Evolutionary conservation across 2,888 invertebrate species (phyloP).

Genomic region (Periphyllus acericola): DNA sequence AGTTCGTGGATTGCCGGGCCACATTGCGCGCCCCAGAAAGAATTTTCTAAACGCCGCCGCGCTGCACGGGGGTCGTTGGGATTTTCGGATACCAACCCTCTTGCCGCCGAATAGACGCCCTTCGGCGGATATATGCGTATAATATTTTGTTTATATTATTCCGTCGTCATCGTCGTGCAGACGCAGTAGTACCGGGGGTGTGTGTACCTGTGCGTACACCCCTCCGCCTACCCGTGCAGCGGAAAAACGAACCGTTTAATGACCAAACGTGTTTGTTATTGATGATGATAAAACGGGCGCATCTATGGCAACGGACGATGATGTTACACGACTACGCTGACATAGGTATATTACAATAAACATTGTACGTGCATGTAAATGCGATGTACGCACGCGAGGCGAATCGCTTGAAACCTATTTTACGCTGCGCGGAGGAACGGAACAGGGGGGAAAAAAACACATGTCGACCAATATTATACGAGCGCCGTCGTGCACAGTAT

Average conservation of each 20-base stretch:
- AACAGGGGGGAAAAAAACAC: too few relatives aligned
- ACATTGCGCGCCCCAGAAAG: too few relatives aligned
- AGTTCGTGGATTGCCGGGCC: too few relatives aligned
- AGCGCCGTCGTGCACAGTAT: too few relatives aligned
- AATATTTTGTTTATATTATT: not conserved
- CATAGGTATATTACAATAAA: not conserved
- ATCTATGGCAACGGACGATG: slow-evolving; percentile 59
- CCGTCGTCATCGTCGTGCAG: not conserved
- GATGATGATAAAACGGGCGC: slow-evolving; percentile 59
- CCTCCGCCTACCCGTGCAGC: not conserved
- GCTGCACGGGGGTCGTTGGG: not conserved
- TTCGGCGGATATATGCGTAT: too few relatives aligned
- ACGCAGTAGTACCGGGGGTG: not conserved
- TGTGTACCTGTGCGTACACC: too few relatives aligned
- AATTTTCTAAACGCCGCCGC: too few relatives aligned
- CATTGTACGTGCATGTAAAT: not conserved
- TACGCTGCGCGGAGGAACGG: too few relatives aligned
- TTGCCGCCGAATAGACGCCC: too few relatives aligned
- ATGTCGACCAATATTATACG: too few relatives aligned
- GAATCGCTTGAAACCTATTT: not conserved
- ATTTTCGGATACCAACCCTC: not conserved
- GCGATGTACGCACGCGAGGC: too few relatives aligned
- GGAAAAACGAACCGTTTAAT: slow-evolving; percentile 42
- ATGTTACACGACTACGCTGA: not conserved
- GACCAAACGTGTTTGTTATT: slow-evolving; percentile 60